Percentiles rank a stretch among this genome's conserved stretches.
phyloP scores from a whole-genome alignment of 1,140 invertebrate species.

The Aphelenchoides besseyi region DNA sequence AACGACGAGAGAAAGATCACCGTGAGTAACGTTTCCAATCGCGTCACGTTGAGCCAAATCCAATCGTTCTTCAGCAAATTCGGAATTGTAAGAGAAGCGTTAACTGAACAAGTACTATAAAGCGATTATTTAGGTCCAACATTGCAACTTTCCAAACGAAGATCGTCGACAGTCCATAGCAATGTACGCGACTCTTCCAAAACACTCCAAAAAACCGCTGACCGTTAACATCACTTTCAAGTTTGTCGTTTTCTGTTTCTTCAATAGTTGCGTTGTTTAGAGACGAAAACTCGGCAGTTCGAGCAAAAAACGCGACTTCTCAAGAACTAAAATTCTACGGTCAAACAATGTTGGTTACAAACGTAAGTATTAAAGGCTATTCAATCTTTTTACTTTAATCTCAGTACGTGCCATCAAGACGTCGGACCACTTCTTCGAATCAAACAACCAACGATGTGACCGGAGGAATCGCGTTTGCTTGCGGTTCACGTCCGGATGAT shows the following conservation, averaged over 20 bases:
- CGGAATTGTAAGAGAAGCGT: slow-evolving; percentile 46
- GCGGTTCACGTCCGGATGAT: slow-evolving; percentile 7
- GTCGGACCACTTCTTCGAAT: slow-evolving; percentile 14
- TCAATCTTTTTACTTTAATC: neutral
- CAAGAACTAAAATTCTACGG: slow-evolving; percentile 62
- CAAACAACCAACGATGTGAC: neutral
- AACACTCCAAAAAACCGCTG: slow-evolving; percentile 46
- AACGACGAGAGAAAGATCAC: slow-evolving; percentile 53
- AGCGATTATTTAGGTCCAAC: slow-evolving; percentile 39
- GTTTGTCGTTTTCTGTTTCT: slow-evolving; percentile 28
- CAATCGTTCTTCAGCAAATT: slow-evolving; percentile 62
- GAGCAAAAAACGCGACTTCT: slow-evolving; percentile 43
- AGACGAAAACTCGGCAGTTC: slow-evolving; percentile 30
- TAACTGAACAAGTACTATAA: slow-evolving; percentile 4
- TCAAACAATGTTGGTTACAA: slow-evolving; percentile 51
- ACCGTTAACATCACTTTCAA: slow-evolving; percentile 56
- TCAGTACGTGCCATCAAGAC: neutral
- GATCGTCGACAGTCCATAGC: slow-evolving; percentile 51
- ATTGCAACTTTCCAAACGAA: slow-evolving; percentile 50
- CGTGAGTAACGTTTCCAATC: slow-evolving; percentile 54
- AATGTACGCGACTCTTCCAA: slow-evolving; percentile 57
- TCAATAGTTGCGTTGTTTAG: neutral
- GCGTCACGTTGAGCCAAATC: slow-evolving; percentile 54
- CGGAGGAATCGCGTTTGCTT: slow-evolving; percentile 4
- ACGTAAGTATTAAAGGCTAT: slow-evolving; percentile 27